Evolutionary conservation across 2,797 vertebrate species (phyloP).

Genomic region (Muscicapa striata): DNA sequence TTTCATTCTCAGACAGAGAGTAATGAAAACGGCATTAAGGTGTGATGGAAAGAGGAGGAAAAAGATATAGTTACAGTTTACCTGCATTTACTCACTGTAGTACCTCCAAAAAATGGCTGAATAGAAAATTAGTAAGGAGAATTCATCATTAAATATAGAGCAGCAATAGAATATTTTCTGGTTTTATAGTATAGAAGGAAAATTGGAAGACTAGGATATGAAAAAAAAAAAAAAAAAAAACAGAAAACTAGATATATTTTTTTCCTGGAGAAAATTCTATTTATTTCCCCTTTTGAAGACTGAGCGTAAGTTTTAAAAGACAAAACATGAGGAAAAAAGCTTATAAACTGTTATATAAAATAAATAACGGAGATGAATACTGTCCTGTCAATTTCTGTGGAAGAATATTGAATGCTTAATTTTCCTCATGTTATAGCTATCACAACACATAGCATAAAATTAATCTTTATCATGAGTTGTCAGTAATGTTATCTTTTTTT

Average conservation of each 20-base stretch:
- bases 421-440: not conserved
- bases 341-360: not conserved
- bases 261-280: not conserved
- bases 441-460: not conserved
- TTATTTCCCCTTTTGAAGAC: not conserved
- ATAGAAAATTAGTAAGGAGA: not conserved
- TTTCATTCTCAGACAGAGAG: not conserved
- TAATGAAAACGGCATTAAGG: not conserved
- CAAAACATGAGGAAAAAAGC: rapidly evolving
- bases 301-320: not conserved
- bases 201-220: not conserved
- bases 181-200: not conserved
- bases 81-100: not conserved
- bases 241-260: not conserved
- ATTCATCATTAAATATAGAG: not conserved
- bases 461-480: not conserved
- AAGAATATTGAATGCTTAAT: not conserved
- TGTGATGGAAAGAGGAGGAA: not conserved
- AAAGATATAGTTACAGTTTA: not conserved
- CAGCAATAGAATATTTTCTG: not conserved
- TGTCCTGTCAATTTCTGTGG: not conserved
- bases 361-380: not conserved
- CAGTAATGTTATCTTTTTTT: not conserved
- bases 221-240: not conserved
- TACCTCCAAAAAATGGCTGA: not conserved